phyloP scores from a whole-genome alignment of 2,797 vertebrate species.

The Glossophaga mutica region DNA sequence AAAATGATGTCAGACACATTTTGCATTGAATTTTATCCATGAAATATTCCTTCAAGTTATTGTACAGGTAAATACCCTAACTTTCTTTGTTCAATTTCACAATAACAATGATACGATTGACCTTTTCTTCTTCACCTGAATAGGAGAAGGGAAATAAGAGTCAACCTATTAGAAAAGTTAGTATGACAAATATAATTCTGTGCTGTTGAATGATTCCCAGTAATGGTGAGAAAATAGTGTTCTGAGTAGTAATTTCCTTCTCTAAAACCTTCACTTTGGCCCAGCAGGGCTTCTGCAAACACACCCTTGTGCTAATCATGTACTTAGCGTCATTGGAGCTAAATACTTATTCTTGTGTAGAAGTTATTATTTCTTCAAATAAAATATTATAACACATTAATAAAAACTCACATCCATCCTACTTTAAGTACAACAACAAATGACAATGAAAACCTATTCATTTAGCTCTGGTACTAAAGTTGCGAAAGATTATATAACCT shows the following conservation, averaged over 20 bases:
- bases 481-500: not conserved
- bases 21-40: not conserved
- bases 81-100: not conserved
- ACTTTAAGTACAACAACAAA: not conserved
- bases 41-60: not conserved
- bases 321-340: not conserved
- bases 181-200: slow-evolving; percentile 40
- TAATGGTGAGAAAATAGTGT: slow-evolving; percentile 20
- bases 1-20: not conserved
- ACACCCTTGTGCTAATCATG: slow-evolving; percentile 23
- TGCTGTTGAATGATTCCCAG: slow-evolving; percentile 22
- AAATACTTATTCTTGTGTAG: slow-evolving; percentile 7
- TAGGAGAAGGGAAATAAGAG: slow-evolving; percentile 26
- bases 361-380: slow-evolving; percentile 45
- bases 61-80: not conserved
- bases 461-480: not conserved
- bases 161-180: not conserved
- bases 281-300: slow-evolving; percentile 37
- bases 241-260: slow-evolving; percentile 57
- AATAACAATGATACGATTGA: not conserved
- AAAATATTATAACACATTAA: not conserved
- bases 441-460: not conserved
- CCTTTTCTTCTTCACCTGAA: not conserved
- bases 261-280: slow-evolving; percentile 45
- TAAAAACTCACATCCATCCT: not conserved